Base-by-base conservation (phyloP, 2,113 vertebrate genomes). In the Sprattus sprattus region DNA sequence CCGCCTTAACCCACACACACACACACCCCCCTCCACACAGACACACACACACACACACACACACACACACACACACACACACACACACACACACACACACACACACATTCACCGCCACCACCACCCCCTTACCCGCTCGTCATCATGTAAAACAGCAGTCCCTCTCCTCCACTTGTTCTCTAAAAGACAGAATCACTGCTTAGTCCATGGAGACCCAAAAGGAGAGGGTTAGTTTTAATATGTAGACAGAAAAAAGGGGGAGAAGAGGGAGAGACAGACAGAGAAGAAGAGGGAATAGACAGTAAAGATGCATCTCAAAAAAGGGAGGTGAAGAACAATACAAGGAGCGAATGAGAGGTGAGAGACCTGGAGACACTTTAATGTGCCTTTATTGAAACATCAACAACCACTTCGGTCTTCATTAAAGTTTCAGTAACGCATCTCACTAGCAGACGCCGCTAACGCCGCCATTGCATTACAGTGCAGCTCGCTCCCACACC, bases 171-270 rank as follows among this genome's bases (percentile, higher is more conserved):
- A 46, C 64, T 32, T 6, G 46, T 57, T 81, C 80, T n/a, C 60
- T 71, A 25, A 25, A 71, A 71, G 64, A 71, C 2, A 25, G 32
- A 71, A 32, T 71, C 54, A 78, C 57, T 87, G 75, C 64, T 25
- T 71, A 32, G 64, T 71, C 64, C 64, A 32, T 10, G 81, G 28
- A 25, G 80, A 82, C 71, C 22, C 1, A 52, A 32, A 50, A 82
- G 80, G 39, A 64, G 60, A 87, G 82, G 84, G 50, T 47, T 54
- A 87, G 75, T 82, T 84, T 85, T 82, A 85, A 81, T 87, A 84
- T 81, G 83, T 84, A 81, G 85, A 25, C 49, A 28, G 18, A 71
- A 80, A 49, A 32, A 7, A 0, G 60, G 25, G 10, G 4, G 64
- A 71, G 9, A 15, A 11, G 25, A 25, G 60, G 22, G 22, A 28